A percentile compares a stretch with the other conserved stretches of the same genome.
phyloP scores from a whole-genome alignment of 1,140 invertebrate species.

The Dinoponera quadriceps region DNA sequence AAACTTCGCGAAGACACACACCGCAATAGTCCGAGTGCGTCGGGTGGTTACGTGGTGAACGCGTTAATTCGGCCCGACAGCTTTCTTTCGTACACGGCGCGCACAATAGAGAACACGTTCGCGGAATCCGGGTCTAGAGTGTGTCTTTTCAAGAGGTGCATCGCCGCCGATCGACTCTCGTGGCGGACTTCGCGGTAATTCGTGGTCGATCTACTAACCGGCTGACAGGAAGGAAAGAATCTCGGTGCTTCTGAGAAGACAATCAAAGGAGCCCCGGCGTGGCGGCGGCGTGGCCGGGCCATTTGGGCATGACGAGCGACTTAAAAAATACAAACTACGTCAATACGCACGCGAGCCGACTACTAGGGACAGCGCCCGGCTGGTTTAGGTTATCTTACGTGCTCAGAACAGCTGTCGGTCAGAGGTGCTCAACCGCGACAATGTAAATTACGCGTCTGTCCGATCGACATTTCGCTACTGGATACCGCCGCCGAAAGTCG shows the following conservation, averaged over 20 bases:
- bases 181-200: constrained; percentile 73
- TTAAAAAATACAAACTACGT: constrained; percentile 74
- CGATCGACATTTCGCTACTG: no score
- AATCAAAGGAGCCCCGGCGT: constrained; percentile 78
- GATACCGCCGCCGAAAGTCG: no score
- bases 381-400: constrained; percentile 80
- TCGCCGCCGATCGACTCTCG: constrained; percentile 38
- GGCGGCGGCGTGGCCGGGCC: constrained; percentile 56
- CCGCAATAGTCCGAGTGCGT: background rate
- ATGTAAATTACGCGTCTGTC: constrained; percentile 44
- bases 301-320: constrained; percentile 75
- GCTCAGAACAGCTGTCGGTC: constrained; percentile 80
- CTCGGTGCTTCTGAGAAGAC: constrained; percentile 80
- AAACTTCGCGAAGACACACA: constrained; percentile 27
- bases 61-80: constrained; percentile 44
- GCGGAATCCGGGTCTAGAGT: constrained; percentile 27
- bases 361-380: constrained; percentile 22
- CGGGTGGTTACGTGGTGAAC: background rate
- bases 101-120: constrained; percentile 47
- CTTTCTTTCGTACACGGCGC: constrained; percentile 34
- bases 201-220: constrained; percentile 75
- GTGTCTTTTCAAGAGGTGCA: constrained; percentile 44
- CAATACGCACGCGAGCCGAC: constrained; percentile 75
- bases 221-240: constrained; percentile 75
- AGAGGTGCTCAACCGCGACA: constrained; percentile 78